A percentile compares a stretch with the other conserved stretches of the same genome.
phyloP scores from a whole-genome alignment of 2,888 invertebrate genomes.

The Thecocarcelia acutangulata region DNA sequence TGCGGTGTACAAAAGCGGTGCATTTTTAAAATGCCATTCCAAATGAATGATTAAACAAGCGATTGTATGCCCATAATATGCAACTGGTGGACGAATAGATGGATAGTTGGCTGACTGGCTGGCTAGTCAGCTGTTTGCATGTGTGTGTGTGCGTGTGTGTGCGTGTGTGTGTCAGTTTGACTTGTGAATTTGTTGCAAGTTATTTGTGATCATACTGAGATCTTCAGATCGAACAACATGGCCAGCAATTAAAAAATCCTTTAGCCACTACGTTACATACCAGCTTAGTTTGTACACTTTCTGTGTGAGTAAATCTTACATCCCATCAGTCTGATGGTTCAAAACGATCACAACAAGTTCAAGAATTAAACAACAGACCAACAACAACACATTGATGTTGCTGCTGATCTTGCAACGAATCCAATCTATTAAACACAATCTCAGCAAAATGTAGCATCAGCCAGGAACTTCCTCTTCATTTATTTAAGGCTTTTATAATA shows the following conservation, averaged over 20 bases:
- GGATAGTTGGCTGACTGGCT: neutral
- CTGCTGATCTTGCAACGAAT: constrained; percentile 33
- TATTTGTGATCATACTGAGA: constrained; percentile 65
- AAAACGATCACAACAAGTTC: constrained; percentile 35
- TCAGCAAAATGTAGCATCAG: constrained; percentile 58
- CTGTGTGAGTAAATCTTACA: constrained; percentile 60
- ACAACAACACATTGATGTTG: constrained; percentile 43
- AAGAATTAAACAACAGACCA: constrained; percentile 54
- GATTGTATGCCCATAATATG: constrained; percentile 63
- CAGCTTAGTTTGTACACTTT: constrained; percentile 65
- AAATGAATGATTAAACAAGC: constrained; percentile 69
- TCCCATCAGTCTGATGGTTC: constrained; percentile 14
- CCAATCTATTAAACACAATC: constrained; percentile 65
- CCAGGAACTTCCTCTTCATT: constrained; percentile 65
- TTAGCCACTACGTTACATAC: constrained; percentile 68
- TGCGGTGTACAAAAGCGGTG: constrained; percentile 66
- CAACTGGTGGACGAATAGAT: constrained; percentile 12
- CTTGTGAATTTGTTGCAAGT: constrained; percentile 49
- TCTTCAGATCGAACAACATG: constrained; percentile 67
- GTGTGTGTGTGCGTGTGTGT: neutral
- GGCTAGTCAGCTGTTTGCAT: too few relatives aligned
- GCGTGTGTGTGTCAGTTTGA: constrained; percentile 1
- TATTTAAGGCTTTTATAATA: constrained; percentile 28
- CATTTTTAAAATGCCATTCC: constrained; percentile 68
- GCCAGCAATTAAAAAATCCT: constrained; percentile 69